Evolutionary conservation across 1,140 invertebrate species (phyloP), one percentile per base, ranked within the genome.

Genomic region (Trachymyrmex septentrionalis): DNA sequence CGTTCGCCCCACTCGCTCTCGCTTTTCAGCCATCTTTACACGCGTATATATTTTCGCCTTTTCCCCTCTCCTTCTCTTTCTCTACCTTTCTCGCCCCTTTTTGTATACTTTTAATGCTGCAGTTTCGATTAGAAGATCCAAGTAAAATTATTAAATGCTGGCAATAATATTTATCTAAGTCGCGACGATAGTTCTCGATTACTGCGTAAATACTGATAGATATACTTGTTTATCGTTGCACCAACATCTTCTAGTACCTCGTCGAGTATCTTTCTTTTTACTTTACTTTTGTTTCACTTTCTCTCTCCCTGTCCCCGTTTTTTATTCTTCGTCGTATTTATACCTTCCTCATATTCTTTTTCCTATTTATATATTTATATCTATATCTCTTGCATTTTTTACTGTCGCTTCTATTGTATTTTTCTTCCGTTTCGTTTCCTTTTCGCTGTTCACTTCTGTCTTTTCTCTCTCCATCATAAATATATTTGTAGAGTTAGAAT

Each of bases 401-500:
- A 71, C 53, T 69, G 73, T 12, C 24, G 19, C 21, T 38, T 27
- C 38, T 30, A 4, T n/a, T 27, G 7, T 59, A 44, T 57, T n/a
- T n/a, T n/a, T 6, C 34, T 2, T 69, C 0, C 53, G n/a, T 72
- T 61, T 53, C 57, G 6, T 19, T 63, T 12, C 1, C 48, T 0
- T 48, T n/a, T 50, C 38, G 0, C 3, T 55, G 16, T 19, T n/a
- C n/a, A 4, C 24, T 30, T 44, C 50, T n/a, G 66, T 21, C 76
- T 63, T 75, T 69, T 19, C 4, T 72, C 50, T 64, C 30, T 16
- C 50, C 48, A 10, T 27, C 53, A 24, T 90, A 87, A 81, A 88
- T 90, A 90, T 92, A 90, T 91, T 87, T 91, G 87, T 92, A 87
- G 91, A 91, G 73, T 90, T 92, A 91, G 87, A 94, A 93, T 93